Base-by-base conservation (phyloP, 2,888 invertebrate species). In the Heliconius hortense region DNA sequence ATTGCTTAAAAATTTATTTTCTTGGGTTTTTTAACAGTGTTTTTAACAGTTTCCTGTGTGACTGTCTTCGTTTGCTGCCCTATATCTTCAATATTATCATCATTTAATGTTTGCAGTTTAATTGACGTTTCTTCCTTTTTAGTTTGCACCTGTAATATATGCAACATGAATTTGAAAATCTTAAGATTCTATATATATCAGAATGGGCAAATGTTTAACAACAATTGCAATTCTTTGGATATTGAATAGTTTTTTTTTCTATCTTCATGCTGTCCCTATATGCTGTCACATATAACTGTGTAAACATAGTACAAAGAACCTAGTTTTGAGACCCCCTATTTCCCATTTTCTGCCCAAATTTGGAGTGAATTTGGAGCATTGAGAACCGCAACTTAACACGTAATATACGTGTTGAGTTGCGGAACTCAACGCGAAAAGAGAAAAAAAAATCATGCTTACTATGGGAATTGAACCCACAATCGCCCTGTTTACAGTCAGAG, bases 31-130 rank as follows among this genome's bases (percentile, higher is more conserved):
- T 89, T 94, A 48, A 76, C 76, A 31, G 79, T 85, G n/a, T 90
- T 92, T 79, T 89, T 94, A 48, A 76, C 76, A 31, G 79, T 85
- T 21, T 82, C 80, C 68, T 78, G 60, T 2, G 76, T 43, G 35
- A 80, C 76, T 13, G 79, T 78, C 74, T 82, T 84, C 18, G 74
- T 78, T 75, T 88, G 84, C 28, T 85, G 82, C 24, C 82, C 88
- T 64, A 94, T 90, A 68, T 88, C 94, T 87, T 95, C 95, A 76
- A 94, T 82, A 75, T 90, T 87, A 53, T 90, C 89, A 72, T 84
- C 84, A 67, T 90, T 88, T 72, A 94, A 81, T 59, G 93, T 93
- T 31, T 89, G 89, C 26, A 95, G 83, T 80, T 94, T 94, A 56
- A 95, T 87, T 75, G 90, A 86, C 8, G 90, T 86, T 68, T 89